phyloP scores from a whole-genome alignment of 23 tunicate genomes.

The Halocynthia roretzi region DNA sequence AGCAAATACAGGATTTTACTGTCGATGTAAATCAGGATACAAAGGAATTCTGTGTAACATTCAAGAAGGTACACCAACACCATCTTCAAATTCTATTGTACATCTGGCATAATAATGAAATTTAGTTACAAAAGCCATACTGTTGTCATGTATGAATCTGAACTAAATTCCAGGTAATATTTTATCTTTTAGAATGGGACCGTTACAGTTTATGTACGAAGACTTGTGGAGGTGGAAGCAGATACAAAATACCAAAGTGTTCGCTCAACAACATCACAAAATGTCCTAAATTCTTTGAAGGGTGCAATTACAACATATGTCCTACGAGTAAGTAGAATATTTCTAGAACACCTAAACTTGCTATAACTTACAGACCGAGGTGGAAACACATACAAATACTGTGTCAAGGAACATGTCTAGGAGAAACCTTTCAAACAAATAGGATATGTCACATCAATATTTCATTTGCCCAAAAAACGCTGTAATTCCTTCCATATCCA shows the following conservation, averaged over 20 bases:
- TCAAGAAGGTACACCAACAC: neutral
- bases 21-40: neutral
- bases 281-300: constrained; percentile 26
- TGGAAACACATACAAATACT: neutral
- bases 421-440: no score
- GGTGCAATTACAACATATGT: constrained; percentile 18
- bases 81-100: no score
- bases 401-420: no score
- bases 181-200: neutral
- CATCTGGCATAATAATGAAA: neutral
- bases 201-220: constrained; percentile 24
- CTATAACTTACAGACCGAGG: neutral
- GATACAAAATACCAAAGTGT: constrained; percentile 27
- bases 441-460: no score
- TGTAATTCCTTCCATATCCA: no score
- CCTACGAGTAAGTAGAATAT: constrained; percentile 3
- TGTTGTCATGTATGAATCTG: neutral
- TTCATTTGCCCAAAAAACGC: no score
- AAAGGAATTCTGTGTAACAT: neutral
- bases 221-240: constrained; percentile 42
- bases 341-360: neutral
- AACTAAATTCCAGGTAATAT: neutral
- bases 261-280: constrained; percentile 10
- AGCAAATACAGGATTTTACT: neutral
- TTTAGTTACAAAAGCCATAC: neutral